Base-by-base conservation (phyloP, 2,888 invertebrate species). In the Eupithecia inturbata region DNA sequence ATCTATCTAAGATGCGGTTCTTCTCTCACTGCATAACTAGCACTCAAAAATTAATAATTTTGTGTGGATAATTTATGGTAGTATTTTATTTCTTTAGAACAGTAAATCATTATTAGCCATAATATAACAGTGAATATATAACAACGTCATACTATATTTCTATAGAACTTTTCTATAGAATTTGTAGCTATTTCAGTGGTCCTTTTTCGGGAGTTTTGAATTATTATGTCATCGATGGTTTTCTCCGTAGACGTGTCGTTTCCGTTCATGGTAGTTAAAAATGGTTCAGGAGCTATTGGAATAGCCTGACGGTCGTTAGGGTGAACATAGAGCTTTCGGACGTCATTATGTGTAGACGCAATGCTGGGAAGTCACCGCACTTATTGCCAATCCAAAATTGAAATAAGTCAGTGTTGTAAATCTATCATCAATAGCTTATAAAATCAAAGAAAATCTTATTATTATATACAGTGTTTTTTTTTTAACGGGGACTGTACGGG, bases 281-380 rank as follows among this genome's bases (percentile, higher is more conserved):
- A 9, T 28, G 16, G 14, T 60, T 68, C 63, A 71, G 82, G 81
- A 31, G 82, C 84, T 84, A 89, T 88, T 87, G 85, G 85, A 86
- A 89, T 88, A 85, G 84, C 82, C 87, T 85, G 88, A 79, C 86
- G 83, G 84, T 87, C 89, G 87, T 90, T 88, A 87, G 80, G 80
- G 79, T 66, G 68, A 74, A 77, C 74, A 71, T 66, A 28, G 74
- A 79, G 77, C 79, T 81, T 84, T 83, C 79, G 81, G 81, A 77
- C 82, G 81, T 84, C 82, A 84, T 80, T 77, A 77, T n/a, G 72
- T 70, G 49, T 77, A 74, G 78, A 76, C 76, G 72, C 71, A 75
- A 69, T 70, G 78, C 71, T 76, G 66, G 70, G 75, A 72, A 77
- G 78, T 78, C 72, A 76, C 68, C 71, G 75, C 72, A 72, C 70